Conservation (phyloP, 1,140 invertebrate genomes). For the Apis mellifera region Amel_HAv3.1 CM009941.2:8380001-8380500, state of each 20-base stretch:
- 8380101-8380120: constrained; percentile 4
- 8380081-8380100: constrained; percentile 27
- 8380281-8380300: background rate
- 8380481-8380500: constrained; percentile 73
- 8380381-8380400: constrained; percentile 63
- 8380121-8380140: constrained; percentile 70
- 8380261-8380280: constrained; percentile 54
- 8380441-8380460: constrained; percentile 78
- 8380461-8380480: constrained; percentile 55
- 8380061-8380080: background rate
- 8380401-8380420: constrained; percentile 59
- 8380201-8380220: constrained; percentile 82
- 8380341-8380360: too few relatives aligned
- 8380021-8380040: background rate
- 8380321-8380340: too few relatives aligned
- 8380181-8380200: constrained; percentile 80
- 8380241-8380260: constrained; percentile 78
- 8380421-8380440: constrained; percentile 78
- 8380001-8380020: background rate
- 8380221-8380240: constrained; percentile 73
- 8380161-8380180: constrained; percentile 65
- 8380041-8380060: constrained; percentile 24
- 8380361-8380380: constrained; percentile 52
- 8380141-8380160: constrained; percentile 71
- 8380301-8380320: background rate